Conservation (phyloP, 2,888 invertebrate genomes). For the Acanthococcus lagerstroemiae region DNA sequence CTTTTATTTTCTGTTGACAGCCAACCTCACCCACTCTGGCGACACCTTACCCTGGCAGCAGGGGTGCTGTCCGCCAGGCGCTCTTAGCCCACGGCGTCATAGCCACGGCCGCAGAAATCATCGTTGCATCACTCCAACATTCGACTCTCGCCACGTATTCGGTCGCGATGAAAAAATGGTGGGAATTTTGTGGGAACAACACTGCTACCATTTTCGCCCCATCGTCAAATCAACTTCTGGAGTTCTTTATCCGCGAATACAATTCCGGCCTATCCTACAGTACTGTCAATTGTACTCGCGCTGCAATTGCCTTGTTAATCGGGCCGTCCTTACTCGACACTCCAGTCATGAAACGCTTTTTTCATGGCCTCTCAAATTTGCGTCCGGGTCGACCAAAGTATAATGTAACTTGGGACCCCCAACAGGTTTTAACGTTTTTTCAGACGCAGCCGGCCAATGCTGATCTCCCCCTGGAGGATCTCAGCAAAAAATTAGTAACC, state of each 20-base stretch:
- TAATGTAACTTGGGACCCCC: background rate
- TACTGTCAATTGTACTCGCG: background rate
- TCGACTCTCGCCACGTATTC: background rate
- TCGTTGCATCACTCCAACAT: background rate
- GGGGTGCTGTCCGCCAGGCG: background rate
- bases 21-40: background rate
- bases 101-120: background rate
- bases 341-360: background rate
- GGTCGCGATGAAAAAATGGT: background rate
- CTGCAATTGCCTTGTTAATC: background rate
- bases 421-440: background rate
- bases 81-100: background rate
- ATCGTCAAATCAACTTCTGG: background rate
- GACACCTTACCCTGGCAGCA: background rate
- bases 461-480: background rate
- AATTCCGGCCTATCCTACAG: background rate
- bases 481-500: background rate
- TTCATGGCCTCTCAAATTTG: background rate
- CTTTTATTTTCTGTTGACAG: background rate
- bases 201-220: background rate
- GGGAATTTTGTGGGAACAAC: background rate
- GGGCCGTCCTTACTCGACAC: background rate
- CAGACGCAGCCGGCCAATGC: background rate
- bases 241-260: background rate
- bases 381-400: background rate